Evolutionary conservation across 2,888 invertebrate genomes (phyloP).

Genomic region (Leptopilina myrica): DNA sequence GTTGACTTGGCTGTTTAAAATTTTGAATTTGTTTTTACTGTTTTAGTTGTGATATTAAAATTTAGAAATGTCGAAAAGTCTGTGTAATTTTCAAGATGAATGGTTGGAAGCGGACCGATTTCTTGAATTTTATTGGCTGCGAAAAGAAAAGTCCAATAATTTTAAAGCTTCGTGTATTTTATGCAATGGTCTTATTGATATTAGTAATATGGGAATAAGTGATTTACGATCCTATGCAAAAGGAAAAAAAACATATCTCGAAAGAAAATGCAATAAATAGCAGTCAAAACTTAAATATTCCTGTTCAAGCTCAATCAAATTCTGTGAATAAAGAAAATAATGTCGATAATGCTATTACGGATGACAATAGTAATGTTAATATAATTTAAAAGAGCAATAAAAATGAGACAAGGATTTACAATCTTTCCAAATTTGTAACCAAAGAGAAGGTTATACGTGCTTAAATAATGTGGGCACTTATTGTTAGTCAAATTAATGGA

Average conservation of each 20-base stretch:
- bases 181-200: neutral
- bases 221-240: neutral
- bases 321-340: neutral
- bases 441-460: neutral
- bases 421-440: neutral
- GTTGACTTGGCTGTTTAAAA: too few relatives aligned
- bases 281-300: neutral
- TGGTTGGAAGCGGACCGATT: conserved; percentile 4
- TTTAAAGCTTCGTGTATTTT: neutral
- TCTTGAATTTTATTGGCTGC: neutral
- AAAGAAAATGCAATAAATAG: neutral
- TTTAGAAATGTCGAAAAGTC: neutral
- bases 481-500: neutral
- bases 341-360: neutral
- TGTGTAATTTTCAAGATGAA: conserved; percentile 3
- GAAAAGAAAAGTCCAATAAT: neutral
- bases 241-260: neutral
- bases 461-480: conserved; percentile 10
- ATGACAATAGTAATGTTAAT: neutral
- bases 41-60: neutral
- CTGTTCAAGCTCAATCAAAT: neutral
- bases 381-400: too few relatives aligned
- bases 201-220: conserved; percentile 9
- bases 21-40: too few relatives aligned
- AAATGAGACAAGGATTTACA: neutral